Percentiles rank a stretch among this genome's conserved stretches.
These are phyloP conservation scores for Acanthurus lineatus DNA, from an alignment of 2,797 vertebrate genomes.

Conservation along the genomic window DNA sequence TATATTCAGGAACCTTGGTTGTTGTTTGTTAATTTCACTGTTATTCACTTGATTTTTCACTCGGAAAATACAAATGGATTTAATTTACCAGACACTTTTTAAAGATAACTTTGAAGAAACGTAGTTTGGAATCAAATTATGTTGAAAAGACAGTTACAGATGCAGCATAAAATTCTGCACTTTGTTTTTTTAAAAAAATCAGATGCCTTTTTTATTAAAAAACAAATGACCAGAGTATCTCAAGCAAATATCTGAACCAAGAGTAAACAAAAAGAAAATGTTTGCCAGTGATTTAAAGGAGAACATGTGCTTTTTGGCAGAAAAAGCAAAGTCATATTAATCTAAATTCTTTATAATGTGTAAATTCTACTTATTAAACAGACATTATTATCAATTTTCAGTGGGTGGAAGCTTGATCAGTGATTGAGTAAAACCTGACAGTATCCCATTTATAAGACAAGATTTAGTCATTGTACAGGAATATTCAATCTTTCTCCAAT, in stretches of 20 bases:
- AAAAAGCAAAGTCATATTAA: constrained; percentile 1
- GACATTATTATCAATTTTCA: constrained; percentile 15
- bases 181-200: background rate
- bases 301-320: background rate
- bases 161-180: constrained; percentile 2
- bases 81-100: constrained; percentile 20
- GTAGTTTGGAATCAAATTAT: constrained; percentile 23
- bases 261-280: constrained; percentile 10
- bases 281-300: background rate
- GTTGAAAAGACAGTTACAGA: constrained; percentile 22
- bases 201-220: constrained; percentile 10
- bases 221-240: constrained; percentile 9
- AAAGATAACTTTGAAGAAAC: constrained; percentile 25
- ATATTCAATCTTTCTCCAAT: background rate
- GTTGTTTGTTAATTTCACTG: background rate
- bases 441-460: background rate
- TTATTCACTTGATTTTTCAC: background rate
- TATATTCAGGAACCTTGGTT: background rate
- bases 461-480: background rate
- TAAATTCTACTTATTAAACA: background rate
- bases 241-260: constrained; percentile 5
- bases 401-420: background rate
- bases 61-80: constrained; percentile 8
- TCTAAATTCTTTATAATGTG: background rate
- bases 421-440: background rate